Base-by-base conservation (phyloP, 1,140 invertebrate genomes). In the Dreissena rostriformis region DNA sequence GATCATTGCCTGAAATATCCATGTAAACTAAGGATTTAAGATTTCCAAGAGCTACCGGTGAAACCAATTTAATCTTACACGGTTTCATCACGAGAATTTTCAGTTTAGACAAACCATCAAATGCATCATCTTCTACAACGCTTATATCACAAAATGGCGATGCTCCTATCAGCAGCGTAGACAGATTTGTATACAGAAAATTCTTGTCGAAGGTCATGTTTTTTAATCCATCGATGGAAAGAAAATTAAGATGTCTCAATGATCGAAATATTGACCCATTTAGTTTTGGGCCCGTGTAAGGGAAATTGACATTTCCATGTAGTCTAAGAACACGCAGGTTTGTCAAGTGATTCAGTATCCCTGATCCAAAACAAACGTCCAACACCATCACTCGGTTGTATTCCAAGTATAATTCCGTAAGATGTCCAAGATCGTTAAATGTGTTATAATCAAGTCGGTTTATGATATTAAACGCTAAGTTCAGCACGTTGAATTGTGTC, bases 1-100 rank as follows among this genome's bases (percentile, higher is more conserved):
- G 53, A 15, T 49, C 28, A 22, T 81, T 81, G 55, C 70, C 61
- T 26, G 79, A 81, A 19, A 81, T 28, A 51, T 81, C 79, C 28
- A 81, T 26, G 61, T 72, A 81, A 0, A 52, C 0, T 0, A 81
- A 57, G 10, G 52, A 65, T 6, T 4, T 11, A 55, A 71, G 51
- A 39, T 63, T 57, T 71, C 17, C 57, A 49, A 81, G 73, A 6
- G 70, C 66, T 26, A 39, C 70, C 26, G 5, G 24, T 22, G 19
- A 5, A 28, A 81, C 28, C 5, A n/a, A 26, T 26, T 14, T 22
- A 19, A 81, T 72, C 1, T 61, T 26, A 26, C 79, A 81, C 22
- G 72, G 72, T 57, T 26, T 51, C 11, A 81, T 51, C 7, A 57
- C 73, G 12, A 81, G 39, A 39, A 72, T 63, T 53, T 22, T 29